phyloP scores from a whole-genome alignment of 2,113 vertebrate genomes.

The Phylloscopus trochiloides region DNA sequence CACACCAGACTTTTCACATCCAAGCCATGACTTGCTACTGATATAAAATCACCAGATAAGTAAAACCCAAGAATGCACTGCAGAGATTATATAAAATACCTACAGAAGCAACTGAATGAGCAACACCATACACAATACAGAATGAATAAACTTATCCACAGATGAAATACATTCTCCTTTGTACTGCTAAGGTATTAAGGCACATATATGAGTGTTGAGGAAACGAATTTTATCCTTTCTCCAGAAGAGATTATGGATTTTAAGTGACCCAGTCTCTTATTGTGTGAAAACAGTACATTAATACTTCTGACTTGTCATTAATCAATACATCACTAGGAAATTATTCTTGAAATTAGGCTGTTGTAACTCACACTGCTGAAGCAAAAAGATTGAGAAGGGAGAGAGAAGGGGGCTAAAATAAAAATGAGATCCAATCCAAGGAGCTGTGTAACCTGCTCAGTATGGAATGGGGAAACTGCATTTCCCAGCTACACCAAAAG shows the following conservation, averaged over 20 bases:
- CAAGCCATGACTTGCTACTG: neutral
- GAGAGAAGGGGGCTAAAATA: neutral
- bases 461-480: neutral
- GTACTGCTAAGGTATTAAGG: neutral
- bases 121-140: neutral
- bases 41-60: neutral
- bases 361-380: neutral
- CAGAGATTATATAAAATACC: neutral
- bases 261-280: neutral
- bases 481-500: neutral
- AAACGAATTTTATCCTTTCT: neutral
- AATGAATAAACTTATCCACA: neutral
- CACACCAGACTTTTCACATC: neutral
- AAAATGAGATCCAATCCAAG: neutral
- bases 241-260: neutral
- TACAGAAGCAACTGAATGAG: neutral
- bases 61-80: neutral
- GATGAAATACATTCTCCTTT: neutral
- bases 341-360: neutral
- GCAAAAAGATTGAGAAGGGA: neutral
- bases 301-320: neutral
- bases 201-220: neutral
- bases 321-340: neutral
- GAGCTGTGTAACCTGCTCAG: neutral
- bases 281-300: neutral